Evolutionary conservation across 1,140 invertebrate genomes (phyloP), one percentile per base, ranked within the genome.

Genomic region (Aphaenogaster rudis): DNA sequence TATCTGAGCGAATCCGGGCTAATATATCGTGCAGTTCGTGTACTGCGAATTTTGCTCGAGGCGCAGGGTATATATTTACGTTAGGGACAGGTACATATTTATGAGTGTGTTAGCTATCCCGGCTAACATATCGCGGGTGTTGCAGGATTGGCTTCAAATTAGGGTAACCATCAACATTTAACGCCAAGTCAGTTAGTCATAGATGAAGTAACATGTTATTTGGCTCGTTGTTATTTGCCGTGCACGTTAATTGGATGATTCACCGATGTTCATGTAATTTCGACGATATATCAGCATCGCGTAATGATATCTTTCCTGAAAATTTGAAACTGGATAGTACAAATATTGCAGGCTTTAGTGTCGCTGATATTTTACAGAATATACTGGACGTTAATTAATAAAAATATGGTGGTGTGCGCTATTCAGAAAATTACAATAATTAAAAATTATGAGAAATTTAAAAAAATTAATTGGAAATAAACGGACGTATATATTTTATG

Each of bases 1-100:
- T 91, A 91, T 88, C 89, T 69, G 52, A 80, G 69, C 69, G 64
- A 90, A 90, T 72, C 54, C 79, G 5, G 86, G 33, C 78, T 79
- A 88, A 84, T 74, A 79, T 50, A 87, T 84, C 52, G 71, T 36
- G 64, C 45, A 88, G 77, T 74, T 90, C 21, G 61, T 86, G 69
- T 21, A 17, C 54, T 45, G 17, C 28, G 79, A 76, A 90, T 61
- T 91, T 71, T 39, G 66, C 54, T n/a, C 57, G 39, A 48, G 66
- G 66, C 63, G 28, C 54, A 66, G 21, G 42, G 9, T 81, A 57
- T 77, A 84, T 79, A 78, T 82, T 66, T 74, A 59, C 33, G 42
- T 39, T 54, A 42, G 7, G 5, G 39, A 78, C 69, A 13, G 59
- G 36, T 86, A 76, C 54, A 67, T 88, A 86, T 89, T 89, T 89